These are phyloP conservation scores for Acanthochromis polyacanthus DNA, from an alignment of 2,113 vertebrate species.

Conservation along the genomic window DNA sequence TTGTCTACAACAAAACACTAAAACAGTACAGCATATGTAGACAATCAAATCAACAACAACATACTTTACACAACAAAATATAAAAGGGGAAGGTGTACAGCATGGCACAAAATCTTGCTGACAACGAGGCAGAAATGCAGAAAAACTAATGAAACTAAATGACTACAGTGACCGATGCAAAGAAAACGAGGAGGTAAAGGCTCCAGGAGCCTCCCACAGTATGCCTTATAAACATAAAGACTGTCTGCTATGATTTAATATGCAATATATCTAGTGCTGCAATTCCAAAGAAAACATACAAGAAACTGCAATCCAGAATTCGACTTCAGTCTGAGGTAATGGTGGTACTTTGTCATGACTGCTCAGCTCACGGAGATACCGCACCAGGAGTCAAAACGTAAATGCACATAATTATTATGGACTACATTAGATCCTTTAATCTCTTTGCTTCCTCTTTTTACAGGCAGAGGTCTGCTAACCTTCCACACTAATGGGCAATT, in stretches of 20 bases:
- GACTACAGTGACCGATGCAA: constrained; percentile 9
- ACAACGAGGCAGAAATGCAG: constrained; percentile 31
- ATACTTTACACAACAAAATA: constrained; percentile 41
- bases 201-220: constrained; percentile 26
- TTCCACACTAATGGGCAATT: constrained; percentile 66
- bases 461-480: constrained; percentile 63
- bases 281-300: constrained; percentile 17
- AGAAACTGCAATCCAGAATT: constrained; percentile 27
- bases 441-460: constrained; percentile 54
- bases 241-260: constrained; percentile 7
- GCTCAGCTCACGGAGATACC: constrained; percentile 34
- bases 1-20: constrained; percentile 55
- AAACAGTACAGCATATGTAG: constrained; percentile 43
- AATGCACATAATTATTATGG: constrained; percentile 53
- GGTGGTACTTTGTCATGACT: constrained; percentile 59
- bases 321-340: constrained; percentile 73
- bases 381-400: constrained; percentile 60
- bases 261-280: constrained; percentile 28
- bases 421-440: constrained; percentile 43
- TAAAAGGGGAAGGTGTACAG: constrained; percentile 43
- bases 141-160: constrained; percentile 17
- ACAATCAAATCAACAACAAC: constrained; percentile 49
- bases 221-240: background rate
- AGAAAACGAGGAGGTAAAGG: constrained; percentile 27
- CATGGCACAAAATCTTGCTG: constrained; percentile 24